A percentile compares a stretch with the other conserved stretches of the same genome.
These are phyloP conservation scores for Oncorhynchus masou DNA, from an alignment of 2,113 vertebrate genomes.

Conservation along the genomic window DNA sequence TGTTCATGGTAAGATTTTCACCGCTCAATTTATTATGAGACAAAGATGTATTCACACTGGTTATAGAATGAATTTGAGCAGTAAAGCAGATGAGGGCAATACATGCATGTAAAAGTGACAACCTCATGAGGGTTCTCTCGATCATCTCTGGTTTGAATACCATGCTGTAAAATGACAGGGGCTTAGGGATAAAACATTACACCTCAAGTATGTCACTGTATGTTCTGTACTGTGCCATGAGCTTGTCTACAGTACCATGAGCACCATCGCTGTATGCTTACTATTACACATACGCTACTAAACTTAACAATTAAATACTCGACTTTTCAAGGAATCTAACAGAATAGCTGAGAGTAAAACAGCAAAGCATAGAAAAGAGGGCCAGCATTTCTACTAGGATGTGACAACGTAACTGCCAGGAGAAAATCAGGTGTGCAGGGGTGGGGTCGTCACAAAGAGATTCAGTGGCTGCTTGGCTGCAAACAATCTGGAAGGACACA, in stretches of 20 bases:
- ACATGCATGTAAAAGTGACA: neutral
- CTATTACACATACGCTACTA: neutral
- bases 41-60: neutral
- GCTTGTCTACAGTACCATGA: neutral
- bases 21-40: neutral
- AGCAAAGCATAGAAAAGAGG: neutral
- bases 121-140: neutral
- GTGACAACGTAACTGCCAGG: neutral
- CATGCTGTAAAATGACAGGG: neutral
- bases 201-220: neutral
- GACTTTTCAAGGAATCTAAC: conserved; percentile 2
- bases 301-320: neutral
- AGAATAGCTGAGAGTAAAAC: neutral
- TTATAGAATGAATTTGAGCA: neutral
- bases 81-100: neutral
- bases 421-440: conserved; percentile 22
- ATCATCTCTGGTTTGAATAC: neutral
- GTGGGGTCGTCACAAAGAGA: too few relatives aligned
- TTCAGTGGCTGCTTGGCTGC: too few relatives aligned
- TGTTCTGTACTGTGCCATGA: neutral
- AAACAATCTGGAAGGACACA: conserved; percentile 5
- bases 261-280: neutral
- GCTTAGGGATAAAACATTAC: neutral
- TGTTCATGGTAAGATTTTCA: neutral
- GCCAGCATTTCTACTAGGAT: neutral